phyloP scores from a whole-genome alignment of 1,140 invertebrate genomes.

The Musca vetustissima region DNA sequence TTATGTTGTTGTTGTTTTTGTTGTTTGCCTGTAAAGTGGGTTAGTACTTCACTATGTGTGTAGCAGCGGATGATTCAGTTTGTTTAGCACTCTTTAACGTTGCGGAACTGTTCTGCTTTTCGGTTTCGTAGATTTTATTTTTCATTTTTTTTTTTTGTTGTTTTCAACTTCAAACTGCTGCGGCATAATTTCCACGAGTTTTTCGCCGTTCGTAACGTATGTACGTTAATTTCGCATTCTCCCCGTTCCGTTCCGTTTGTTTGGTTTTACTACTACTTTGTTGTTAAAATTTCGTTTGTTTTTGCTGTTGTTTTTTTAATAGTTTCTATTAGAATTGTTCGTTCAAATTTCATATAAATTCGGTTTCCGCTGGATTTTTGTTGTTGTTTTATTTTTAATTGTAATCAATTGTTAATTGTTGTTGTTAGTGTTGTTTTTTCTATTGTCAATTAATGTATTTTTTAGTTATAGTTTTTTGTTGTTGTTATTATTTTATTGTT shows the following conservation, averaged over 20 bases:
- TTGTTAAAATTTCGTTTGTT: background rate
- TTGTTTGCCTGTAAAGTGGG: background rate
- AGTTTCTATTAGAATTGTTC: too few relatives aligned
- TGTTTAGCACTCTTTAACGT: constrained; percentile 15
- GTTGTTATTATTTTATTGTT: too few relatives aligned
- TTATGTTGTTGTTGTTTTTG: background rate
- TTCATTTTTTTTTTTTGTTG: too few relatives aligned
- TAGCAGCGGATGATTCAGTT: background rate
- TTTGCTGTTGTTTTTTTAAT: too few relatives aligned
- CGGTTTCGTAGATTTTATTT: background rate
- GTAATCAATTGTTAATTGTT: too few relatives aligned
- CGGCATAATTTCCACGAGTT: background rate
- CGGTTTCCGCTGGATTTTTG: too few relatives aligned
- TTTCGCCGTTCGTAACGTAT: background rate
- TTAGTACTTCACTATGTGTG: constrained; percentile 7
- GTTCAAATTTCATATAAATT: too few relatives aligned
- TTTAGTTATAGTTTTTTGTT: too few relatives aligned
- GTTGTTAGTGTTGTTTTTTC: too few relatives aligned
- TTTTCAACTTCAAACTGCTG: background rate
- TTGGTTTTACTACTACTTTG: background rate
- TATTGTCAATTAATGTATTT: too few relatives aligned
- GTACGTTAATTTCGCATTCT: background rate
- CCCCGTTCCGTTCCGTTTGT: background rate
- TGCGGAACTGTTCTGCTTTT: constrained; percentile 10
- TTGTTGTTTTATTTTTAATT: too few relatives aligned